Evolutionary conservation across 2,888 invertebrate species (phyloP).

Genomic region (Griposia aprilina): DNA sequence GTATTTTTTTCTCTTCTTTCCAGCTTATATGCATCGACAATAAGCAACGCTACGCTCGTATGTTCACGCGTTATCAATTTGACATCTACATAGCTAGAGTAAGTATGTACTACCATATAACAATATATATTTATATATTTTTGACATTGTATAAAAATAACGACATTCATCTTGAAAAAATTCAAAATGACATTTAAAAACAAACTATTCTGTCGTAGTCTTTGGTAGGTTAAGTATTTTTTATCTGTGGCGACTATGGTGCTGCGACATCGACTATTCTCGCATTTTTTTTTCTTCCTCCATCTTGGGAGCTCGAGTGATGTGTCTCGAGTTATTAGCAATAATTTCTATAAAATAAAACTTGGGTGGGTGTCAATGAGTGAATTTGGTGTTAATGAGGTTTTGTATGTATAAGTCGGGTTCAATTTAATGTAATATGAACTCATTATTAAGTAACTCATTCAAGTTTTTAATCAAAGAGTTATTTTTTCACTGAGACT

Average conservation of each 20-base stretch:
- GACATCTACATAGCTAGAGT: constrained; percentile 72
- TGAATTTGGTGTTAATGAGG: constrained; percentile 31
- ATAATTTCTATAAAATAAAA: constrained; percentile 43
- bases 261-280: constrained; percentile 69
- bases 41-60: constrained; percentile 77
- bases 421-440: constrained; percentile 53
- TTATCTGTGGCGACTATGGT: constrained; percentile 69
- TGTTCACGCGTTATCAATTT: constrained; percentile 64
- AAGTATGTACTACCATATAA: constrained; percentile 72
- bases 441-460: constrained; percentile 40
- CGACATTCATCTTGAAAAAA: constrained; percentile 65
- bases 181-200: constrained; percentile 67
- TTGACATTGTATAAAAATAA: constrained; percentile 70
- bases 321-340: constrained; percentile 45
- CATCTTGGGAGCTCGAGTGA: constrained; percentile 50
- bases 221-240: constrained; percentile 70
- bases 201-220: constrained; percentile 62
- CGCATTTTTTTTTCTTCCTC: constrained; percentile 64
- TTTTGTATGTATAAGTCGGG: constrained; percentile 58
- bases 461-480: constrained; percentile 45
- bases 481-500: constrained; percentile 12
- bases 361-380: constrained; percentile 48
- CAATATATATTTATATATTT: constrained; percentile 71
- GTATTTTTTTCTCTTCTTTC: constrained; percentile 65
- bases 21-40: constrained; percentile 88